These are phyloP conservation scores for Luscinia luscinia DNA, from an alignment of 2,797 vertebrate species.

Conservation along the genomic window DNA sequence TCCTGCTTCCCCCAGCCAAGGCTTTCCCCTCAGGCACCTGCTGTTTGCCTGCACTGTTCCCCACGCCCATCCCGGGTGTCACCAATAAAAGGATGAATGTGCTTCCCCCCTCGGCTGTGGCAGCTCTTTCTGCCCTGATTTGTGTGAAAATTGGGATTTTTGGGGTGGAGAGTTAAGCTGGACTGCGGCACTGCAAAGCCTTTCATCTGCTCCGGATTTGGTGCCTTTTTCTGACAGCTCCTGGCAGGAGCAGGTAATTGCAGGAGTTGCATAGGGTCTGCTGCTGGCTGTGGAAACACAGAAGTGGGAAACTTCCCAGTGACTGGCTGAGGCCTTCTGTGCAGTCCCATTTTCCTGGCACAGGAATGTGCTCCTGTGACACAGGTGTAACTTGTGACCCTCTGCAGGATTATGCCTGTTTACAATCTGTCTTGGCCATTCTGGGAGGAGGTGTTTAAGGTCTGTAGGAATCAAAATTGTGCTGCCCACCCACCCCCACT, in stretches of 20 bases:
- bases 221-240: background rate
- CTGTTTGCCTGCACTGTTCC: accelerated
- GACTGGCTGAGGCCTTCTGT: background rate
- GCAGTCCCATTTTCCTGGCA: background rate
- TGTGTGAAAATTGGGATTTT: background rate
- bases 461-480: background rate
- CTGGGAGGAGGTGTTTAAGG: background rate
- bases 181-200: accelerated
- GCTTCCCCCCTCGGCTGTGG: background rate
- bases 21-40: accelerated
- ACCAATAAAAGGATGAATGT: constrained; percentile 2
- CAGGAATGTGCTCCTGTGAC: background rate
- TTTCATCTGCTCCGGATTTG: background rate
- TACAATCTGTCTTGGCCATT: background rate
- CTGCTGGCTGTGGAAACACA: background rate
- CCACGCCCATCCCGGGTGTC: accelerated
- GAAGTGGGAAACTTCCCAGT: background rate
- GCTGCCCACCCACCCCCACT: accelerated
- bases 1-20: background rate
- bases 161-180: accelerated
- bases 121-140: background rate
- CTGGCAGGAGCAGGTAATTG: background rate
- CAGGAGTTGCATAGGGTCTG: background rate
- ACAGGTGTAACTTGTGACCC: background rate
- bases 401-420: background rate